Evolutionary conservation across 2,888 invertebrate genomes (phyloP).

Genomic region (Morpho achilles): DNA sequence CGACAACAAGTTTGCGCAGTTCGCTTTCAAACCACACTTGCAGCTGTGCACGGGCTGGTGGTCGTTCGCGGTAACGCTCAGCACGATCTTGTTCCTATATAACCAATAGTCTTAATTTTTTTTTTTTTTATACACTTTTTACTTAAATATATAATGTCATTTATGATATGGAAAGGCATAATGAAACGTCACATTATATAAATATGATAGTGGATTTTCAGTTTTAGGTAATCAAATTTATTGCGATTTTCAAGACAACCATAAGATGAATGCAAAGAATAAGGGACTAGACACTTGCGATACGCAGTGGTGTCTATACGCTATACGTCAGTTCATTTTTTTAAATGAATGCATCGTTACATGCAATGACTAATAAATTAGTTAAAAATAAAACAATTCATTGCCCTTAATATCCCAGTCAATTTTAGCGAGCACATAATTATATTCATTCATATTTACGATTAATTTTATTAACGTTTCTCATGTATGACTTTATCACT

Average conservation of each 20-base stretch:
- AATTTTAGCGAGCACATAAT: constrained; percentile 9
- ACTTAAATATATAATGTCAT: neutral
- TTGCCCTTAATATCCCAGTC: constrained; percentile 20
- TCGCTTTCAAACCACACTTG: constrained; percentile 94
- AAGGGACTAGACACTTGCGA: constrained; percentile 30
- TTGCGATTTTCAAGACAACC: constrained; percentile 5
- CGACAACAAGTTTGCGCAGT: constrained; percentile 89
- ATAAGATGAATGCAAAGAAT: constrained; percentile 3
- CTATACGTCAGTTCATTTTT: constrained; percentile 43
- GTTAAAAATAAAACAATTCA: too few species aligned
- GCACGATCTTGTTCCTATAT: constrained; percentile 70
- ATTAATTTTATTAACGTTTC: constrained; percentile 16
- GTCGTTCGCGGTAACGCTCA: constrained; percentile 81
- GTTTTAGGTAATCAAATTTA: constrained; percentile 4
- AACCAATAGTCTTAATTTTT: constrained; percentile 14
- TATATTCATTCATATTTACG: constrained; percentile 15
- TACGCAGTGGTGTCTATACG: constrained; percentile 55
- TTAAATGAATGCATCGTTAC: constrained; percentile 59
- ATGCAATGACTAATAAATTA: constrained; percentile 58
- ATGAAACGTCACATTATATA: neutral
- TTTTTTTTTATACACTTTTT: neutral
- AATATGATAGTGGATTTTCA: neutral
- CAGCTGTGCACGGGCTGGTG: constrained; percentile 89
- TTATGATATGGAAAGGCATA: neutral
- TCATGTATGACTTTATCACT: constrained; percentile 35